Evolutionary conservation across 2,797 vertebrate species (phyloP), one percentile per base, ranked within the genome.

Genomic region (Setipinna tenuifilis): DNA sequence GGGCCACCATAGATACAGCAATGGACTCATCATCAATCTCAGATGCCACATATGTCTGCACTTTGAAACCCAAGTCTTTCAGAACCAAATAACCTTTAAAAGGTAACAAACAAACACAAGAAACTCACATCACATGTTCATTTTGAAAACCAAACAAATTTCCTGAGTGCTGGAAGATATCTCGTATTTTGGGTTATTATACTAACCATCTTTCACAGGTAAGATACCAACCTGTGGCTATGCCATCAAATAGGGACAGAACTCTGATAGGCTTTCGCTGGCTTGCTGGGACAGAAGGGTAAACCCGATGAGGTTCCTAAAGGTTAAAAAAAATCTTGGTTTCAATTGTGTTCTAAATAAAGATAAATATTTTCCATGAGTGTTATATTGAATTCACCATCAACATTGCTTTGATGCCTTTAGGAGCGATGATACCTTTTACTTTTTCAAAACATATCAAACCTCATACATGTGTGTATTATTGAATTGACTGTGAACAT

Each of bases 241-340:
- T 97, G 78, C 98, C 98, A 48, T 98, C 97, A 0, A 99, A 99
- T 57, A 99, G 93, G 0, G 98, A 98, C 21, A 99, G 95, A 17
- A 99, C 98, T 87, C 96, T 90, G 35, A 99, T 88, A 0, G 98
- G 97, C 65, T 93, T 92, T 84, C 97, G 95, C 81, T 92, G 93
- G 0, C 92, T 94, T 12, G 96, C 95, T 0, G 97, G 95, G 87
- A 98, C 95, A 0, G 95, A 96, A 0, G 98, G 97, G 89, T 97
- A 98, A 88, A 99, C 94, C 78, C 97, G 97, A 59, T 98, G 97
- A 0, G 95, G 95, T 89, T 98, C 97, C 97, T 98, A 17, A 6
- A 21, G 35, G 16, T 78, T 6, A 88, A 25, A 90, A 62, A 78
- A 19, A 44, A 75, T n/a, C n/a, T 41, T 2, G 5, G 35, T 41